phyloP scores from a whole-genome alignment of 2,113 vertebrate species.

The Xenotilapia longispinis region DNA sequence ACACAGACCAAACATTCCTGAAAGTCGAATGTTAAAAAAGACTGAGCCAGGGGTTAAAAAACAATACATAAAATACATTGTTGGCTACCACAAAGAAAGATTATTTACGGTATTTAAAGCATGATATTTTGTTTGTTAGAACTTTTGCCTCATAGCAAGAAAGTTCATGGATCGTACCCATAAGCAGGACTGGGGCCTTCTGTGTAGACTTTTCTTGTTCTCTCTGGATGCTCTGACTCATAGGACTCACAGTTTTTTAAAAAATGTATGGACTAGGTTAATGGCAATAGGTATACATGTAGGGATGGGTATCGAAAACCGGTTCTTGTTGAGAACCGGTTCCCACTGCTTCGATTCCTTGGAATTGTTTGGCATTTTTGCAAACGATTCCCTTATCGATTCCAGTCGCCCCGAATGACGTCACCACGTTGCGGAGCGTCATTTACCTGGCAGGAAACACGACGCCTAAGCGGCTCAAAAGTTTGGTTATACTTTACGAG shows the following conservation, averaged over 20 bases:
- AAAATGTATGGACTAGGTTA: background rate
- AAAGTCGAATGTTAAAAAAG: background rate
- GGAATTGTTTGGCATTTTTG: too few species aligned
- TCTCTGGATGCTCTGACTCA: background rate
- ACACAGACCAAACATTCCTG: background rate
- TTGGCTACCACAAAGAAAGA: background rate
- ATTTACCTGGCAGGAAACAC: too few species aligned
- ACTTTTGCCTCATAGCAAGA: background rate
- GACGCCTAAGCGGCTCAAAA: too few species aligned
- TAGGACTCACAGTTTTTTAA: fast-evolving
- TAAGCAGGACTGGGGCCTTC: background rate
- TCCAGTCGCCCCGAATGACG: too few species aligned
- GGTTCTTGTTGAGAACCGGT: too few species aligned
- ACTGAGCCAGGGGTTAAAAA: background rate
- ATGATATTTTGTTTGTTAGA: background rate
- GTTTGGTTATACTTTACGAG: too few species aligned
- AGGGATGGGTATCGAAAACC: too few species aligned
- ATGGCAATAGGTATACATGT: background rate
- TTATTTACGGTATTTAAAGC: background rate
- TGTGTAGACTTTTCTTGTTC: background rate
- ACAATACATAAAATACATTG: background rate
- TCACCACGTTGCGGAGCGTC: too few species aligned
- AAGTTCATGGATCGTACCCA: background rate
- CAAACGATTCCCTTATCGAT: too few species aligned
- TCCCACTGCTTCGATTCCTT: too few species aligned